These are phyloP conservation scores for Tetrao urogallus DNA, from an alignment of 2,113 vertebrate species.

Conservation along the genomic window DNA sequence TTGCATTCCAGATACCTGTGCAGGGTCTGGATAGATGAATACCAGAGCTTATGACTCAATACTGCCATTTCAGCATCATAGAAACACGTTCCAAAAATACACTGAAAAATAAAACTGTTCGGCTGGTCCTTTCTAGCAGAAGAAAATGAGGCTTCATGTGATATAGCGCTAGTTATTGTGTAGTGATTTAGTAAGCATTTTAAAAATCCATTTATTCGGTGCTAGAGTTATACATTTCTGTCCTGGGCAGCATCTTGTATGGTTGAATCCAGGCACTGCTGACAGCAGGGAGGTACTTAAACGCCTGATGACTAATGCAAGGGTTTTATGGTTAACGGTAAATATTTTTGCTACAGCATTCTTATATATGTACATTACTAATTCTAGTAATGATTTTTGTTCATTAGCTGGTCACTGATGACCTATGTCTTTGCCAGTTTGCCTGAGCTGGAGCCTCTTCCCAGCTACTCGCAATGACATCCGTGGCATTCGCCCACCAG, in stretches of 20 bases:
- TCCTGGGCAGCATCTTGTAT: conserved; percentile 46
- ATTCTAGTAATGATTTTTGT: background rate
- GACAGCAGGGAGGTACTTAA: background rate
- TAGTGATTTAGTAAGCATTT: conserved; percentile 55
- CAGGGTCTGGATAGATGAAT: conserved; percentile 44
- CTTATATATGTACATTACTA: background rate
- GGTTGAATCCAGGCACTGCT: conserved; percentile 20
- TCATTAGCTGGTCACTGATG: background rate
- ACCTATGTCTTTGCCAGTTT: background rate
- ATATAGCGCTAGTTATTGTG: conserved; percentile 14
- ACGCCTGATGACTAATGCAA: background rate
- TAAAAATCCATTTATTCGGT: conserved; percentile 57
- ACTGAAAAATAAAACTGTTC: conserved; percentile 56
- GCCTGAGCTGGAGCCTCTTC: background rate
- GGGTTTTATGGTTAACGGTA: background rate
- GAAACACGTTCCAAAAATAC: conserved; percentile 68
- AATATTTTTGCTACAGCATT: background rate
- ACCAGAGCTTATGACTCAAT: conserved; percentile 61
- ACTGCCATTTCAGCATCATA: conserved; percentile 51
- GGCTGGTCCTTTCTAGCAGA: conserved; percentile 9
- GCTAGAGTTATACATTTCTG: conserved; percentile 28
- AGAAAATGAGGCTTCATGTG: conserved; percentile 25
- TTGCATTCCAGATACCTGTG: conserved; percentile 54
- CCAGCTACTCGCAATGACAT: background rate
- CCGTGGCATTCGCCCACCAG: background rate